phyloP scores from a whole-genome alignment of 2,888 invertebrate species.

The Stomorhina lunata region DNA sequence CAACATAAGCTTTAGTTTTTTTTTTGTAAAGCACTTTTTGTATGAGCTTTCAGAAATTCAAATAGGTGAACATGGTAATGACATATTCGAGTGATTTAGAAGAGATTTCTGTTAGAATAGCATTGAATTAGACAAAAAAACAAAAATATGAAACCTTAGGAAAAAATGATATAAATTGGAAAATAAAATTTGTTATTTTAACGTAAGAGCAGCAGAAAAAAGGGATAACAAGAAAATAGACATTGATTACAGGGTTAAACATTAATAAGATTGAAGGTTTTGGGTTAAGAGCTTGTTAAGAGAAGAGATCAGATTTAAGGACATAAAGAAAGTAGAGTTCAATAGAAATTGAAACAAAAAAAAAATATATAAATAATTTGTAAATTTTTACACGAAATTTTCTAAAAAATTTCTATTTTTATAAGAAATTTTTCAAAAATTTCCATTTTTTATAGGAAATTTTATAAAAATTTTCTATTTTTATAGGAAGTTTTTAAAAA shows the following conservation, averaged over 20 bases:
- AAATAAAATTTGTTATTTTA: conserved; percentile 41
- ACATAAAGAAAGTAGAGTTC: background rate
- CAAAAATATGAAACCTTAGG: conserved; percentile 3
- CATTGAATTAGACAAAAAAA: background rate
- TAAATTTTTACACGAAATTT: background rate
- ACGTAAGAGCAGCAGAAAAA: background rate
- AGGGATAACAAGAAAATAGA: background rate
- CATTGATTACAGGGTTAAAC: conserved; percentile 37
- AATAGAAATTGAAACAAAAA: background rate
- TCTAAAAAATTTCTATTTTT: too few relatives aligned
- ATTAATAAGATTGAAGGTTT: background rate
- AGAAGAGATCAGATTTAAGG: background rate
- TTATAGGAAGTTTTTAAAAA: too few relatives aligned
- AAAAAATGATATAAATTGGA: conserved; percentile 47
- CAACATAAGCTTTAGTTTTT: conserved; percentile 50
- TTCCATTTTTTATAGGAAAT: too few relatives aligned
- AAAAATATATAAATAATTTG: background rate
- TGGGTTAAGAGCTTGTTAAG: background rate
- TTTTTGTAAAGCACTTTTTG: conserved; percentile 19
- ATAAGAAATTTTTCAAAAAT: too few relatives aligned
- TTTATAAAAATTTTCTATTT: too few relatives aligned
- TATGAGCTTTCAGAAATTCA: conserved; percentile 1
- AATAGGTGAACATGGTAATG: conserved; percentile 64
- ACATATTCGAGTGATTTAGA: conserved; percentile 65
- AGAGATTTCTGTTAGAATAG: conserved; percentile 23